A percentile compares a stretch with the other conserved stretches of the same genome.
These are phyloP conservation scores for Apodemus sylvaticus DNA, from an alignment of 2,113 vertebrate species.

Conservation along the genomic window DNA sequence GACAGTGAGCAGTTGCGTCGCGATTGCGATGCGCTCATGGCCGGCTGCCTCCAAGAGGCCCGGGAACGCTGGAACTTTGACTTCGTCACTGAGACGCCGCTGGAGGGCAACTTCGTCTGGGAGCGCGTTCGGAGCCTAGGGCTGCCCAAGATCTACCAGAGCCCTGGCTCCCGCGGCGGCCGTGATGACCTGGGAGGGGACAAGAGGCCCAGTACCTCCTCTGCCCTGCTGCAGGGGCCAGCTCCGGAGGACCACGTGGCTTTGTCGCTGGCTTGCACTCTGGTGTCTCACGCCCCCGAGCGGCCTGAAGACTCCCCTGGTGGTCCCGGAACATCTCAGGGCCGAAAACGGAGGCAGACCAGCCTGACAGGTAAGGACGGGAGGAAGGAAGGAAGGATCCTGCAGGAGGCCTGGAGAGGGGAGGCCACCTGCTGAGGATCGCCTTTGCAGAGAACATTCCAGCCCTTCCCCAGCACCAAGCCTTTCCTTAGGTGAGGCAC, in stretches of 20 bases:
- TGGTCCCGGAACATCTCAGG: slow-evolving; percentile 52
- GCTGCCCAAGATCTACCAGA: slow-evolving; percentile 84
- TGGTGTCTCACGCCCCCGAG: slow-evolving; percentile 44
- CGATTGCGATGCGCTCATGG: slow-evolving; percentile 84
- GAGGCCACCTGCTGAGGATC: neutral
- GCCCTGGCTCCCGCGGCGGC: slow-evolving; percentile 35
- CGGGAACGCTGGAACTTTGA: slow-evolving; percentile 92
- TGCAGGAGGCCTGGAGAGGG: neutral
- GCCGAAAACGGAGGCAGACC: slow-evolving; percentile 91
- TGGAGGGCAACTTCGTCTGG: slow-evolving; percentile 91
- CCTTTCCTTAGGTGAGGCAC: neutral
- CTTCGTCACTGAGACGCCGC: slow-evolving; percentile 89
- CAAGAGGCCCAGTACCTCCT: slow-evolving; percentile 76
- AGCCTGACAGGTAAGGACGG: slow-evolving; percentile 91
- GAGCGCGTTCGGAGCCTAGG: slow-evolving; percentile 84
- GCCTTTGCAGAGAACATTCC: neutral
- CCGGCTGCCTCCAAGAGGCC: slow-evolving; percentile 88
- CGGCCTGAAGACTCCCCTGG: slow-evolving; percentile 32
- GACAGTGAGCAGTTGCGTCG: slow-evolving; percentile 89
- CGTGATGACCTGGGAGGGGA: slow-evolving; percentile 67
- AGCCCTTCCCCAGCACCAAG: neutral
- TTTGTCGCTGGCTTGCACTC: slow-evolving; percentile 62
- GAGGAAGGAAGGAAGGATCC: neutral
- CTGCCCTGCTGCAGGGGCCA: slow-evolving; percentile 56
- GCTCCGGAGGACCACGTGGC: slow-evolving; percentile 75